Percentiles rank a stretch among this genome's conserved stretches.
phyloP scores from a whole-genome alignment of 2,888 invertebrate species.

The Embidobia sp. region DNA sequence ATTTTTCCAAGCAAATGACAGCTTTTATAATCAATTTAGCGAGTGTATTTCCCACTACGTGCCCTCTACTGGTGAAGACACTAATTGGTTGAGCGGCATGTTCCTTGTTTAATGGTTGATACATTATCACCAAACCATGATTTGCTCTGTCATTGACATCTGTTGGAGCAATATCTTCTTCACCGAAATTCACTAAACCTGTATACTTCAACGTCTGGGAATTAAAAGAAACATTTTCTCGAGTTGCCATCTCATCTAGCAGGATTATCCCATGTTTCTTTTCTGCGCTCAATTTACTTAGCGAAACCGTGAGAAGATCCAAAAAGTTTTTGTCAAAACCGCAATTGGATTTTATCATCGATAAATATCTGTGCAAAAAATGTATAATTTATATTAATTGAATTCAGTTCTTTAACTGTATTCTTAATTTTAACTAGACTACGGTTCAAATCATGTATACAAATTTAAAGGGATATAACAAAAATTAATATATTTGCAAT shows the following conservation, averaged over 20 bases:
- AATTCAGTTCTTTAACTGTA: too few relatives aligned
- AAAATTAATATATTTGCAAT: too few relatives aligned
- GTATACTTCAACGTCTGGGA: not conserved
- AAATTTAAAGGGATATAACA: too few relatives aligned
- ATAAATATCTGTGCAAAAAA: constrained; percentile 12
- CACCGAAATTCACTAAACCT: not conserved
- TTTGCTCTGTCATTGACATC: not conserved
- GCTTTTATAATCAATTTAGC: not conserved
- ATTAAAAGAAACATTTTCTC: not conserved
- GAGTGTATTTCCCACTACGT: not conserved
- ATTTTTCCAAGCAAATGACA: not conserved
- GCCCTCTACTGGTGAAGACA: not conserved
- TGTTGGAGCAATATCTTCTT: not conserved
- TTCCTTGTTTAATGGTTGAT: not conserved
- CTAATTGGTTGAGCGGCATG: not conserved
- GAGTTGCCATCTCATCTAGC: not conserved
- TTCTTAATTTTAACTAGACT: too few relatives aligned
- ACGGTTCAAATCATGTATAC: too few relatives aligned
- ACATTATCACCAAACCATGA: not conserved
- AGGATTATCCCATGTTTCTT: not conserved
- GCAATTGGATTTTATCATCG: constrained; percentile 21
- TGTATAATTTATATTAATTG: not conserved
- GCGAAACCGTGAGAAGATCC: too few relatives aligned
- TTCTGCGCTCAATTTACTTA: not conserved
- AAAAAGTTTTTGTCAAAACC: constrained; percentile 28